These are phyloP conservation scores for Xenops minutus DNA, from an alignment of 2,797 vertebrate genomes.

Conservation along the genomic window DNA sequence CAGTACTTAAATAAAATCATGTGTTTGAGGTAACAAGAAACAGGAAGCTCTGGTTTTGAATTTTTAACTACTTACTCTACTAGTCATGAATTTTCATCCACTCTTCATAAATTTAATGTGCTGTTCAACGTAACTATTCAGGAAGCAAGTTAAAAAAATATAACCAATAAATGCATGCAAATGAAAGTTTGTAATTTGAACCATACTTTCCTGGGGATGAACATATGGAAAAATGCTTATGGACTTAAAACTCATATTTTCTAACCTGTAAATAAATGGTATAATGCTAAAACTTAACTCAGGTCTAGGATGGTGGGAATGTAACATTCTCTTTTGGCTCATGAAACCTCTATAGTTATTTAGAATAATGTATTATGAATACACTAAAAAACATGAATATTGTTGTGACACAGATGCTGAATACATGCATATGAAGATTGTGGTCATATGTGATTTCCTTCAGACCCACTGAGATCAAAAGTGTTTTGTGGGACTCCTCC, in stretches of 20 bases:
- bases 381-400: not conserved
- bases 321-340: not conserved
- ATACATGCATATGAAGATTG: not conserved
- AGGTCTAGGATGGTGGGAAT: not conserved
- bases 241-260: not conserved
- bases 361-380: not conserved
- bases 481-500: not conserved
- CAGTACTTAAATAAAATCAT: not conserved
- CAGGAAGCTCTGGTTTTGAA: not conserved
- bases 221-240: not conserved
- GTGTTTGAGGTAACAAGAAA: not conserved
- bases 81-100: not conserved
- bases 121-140: not conserved
- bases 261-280: not conserved
- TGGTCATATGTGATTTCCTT: not conserved
- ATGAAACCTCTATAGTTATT: not conserved
- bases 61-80: not conserved
- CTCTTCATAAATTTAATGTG: not conserved
- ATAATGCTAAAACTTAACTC: not conserved
- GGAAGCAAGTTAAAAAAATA: not conserved
- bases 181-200: not conserved
- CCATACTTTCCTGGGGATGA: not conserved
- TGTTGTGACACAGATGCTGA: not conserved
- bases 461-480: not conserved
- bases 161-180: not conserved